Conservation (phyloP, 2,113 vertebrate genomes). For the Poicephalus meyeri region DNA sequence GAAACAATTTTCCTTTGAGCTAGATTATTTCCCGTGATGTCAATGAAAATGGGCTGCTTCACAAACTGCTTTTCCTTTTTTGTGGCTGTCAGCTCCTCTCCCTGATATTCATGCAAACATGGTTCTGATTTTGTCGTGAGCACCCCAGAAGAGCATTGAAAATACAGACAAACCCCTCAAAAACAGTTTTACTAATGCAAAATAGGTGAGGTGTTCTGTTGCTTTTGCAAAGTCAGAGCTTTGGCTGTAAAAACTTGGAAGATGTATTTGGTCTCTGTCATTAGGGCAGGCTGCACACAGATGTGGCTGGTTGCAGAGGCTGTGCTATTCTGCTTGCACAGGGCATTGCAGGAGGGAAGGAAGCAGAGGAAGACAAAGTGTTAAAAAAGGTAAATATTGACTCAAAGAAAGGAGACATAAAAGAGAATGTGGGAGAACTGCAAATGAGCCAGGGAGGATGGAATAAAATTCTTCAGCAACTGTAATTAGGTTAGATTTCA, state of each 20-base stretch:
- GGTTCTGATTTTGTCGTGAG: not conserved
- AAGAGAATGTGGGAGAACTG: conserved; percentile 50
- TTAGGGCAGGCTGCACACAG: not conserved
- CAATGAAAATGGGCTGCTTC: not conserved
- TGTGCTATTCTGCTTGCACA: not conserved
- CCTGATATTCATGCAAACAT: not conserved
- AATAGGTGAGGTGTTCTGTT: not conserved
- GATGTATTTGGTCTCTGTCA: not conserved
- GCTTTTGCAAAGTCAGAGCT: not conserved
- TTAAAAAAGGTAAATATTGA: conserved; percentile 60
- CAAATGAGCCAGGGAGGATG: conserved; percentile 54
- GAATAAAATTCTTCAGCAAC: conserved; percentile 46
- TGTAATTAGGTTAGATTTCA: conserved; percentile 62
- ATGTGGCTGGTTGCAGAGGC: not conserved
- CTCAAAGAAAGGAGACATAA: conserved; percentile 27
- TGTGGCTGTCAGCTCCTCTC: not conserved
- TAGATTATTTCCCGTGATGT: not conserved
- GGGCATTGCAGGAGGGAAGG: not conserved
- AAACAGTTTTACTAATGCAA: not conserved
- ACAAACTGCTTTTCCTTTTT: not conserved
- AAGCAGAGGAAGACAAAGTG: not conserved
- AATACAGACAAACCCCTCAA: not conserved
- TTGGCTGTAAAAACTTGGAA: not conserved
- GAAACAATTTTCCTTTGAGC: not conserved
- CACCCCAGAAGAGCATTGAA: not conserved